phyloP scores from a whole-genome alignment of 1,140 invertebrate genomes.

The Cyclargus thomasi region DNA sequence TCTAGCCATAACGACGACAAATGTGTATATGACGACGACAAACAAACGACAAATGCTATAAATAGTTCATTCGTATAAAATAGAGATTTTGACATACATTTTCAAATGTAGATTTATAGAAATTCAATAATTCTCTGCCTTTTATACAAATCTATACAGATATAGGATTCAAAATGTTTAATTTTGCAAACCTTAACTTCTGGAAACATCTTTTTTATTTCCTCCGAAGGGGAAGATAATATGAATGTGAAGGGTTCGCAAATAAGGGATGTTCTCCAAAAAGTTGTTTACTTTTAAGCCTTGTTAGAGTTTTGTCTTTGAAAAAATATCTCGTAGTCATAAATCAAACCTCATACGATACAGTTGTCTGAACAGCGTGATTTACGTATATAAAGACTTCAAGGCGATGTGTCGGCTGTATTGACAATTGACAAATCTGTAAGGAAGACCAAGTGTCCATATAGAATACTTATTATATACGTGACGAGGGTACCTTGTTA shows the following conservation, averaged over 20 bases:
- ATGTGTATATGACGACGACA: too few relatives aligned
- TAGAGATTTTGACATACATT: too few relatives aligned
- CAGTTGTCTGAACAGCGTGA: background rate
- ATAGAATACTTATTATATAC: slow-evolving; percentile 46
- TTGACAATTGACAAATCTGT: slow-evolving; percentile 53
- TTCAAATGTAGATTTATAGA: too few relatives aligned
- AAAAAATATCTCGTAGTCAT: background rate
- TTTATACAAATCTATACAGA: too few relatives aligned
- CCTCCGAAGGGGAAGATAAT: background rate
- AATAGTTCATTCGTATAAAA: too few relatives aligned
- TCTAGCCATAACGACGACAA: too few relatives aligned
- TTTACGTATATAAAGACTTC: slow-evolving; percentile 19
- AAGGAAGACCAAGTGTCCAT: slow-evolving; percentile 43
- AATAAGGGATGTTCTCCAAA: background rate
- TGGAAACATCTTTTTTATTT: background rate
- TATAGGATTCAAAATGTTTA: too few relatives aligned
- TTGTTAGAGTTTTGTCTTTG: background rate
- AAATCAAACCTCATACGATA: background rate
- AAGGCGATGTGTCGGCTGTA: slow-evolving; percentile 42
- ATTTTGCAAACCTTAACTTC: background rate
- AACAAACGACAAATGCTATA: too few relatives aligned
- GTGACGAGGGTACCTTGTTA: slow-evolving; percentile 30
- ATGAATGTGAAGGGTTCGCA: background rate
- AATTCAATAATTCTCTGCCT: too few relatives aligned
- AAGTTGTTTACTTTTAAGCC: slow-evolving; percentile 1